A percentile compares a stretch with the other conserved stretches of the same genome.
These are phyloP conservation scores for Cervus canadensis DNA, from an alignment of 2,113 vertebrate species.

Conservation along the genomic window DNA sequence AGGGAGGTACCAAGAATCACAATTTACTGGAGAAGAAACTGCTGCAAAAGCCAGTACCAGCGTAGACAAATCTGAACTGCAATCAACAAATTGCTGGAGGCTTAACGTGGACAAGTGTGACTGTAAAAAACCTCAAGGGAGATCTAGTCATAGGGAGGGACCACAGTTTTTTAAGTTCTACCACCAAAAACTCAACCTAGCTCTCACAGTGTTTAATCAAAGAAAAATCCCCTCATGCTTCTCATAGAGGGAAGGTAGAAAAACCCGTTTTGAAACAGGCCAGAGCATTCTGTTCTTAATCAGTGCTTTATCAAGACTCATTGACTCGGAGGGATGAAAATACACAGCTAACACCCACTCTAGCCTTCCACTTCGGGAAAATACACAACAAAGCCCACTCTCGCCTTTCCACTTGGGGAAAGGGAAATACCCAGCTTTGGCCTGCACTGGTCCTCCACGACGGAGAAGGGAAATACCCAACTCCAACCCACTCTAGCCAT, in stretches of 20 bases:
- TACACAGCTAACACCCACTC: not conserved
- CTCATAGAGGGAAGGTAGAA: not conserved
- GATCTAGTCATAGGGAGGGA: not conserved
- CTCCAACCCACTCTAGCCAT: not conserved
- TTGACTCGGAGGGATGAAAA: not conserved
- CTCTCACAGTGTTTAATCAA: not conserved
- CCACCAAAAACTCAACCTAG: not conserved
- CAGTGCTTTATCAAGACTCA: not conserved
- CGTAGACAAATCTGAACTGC: not conserved
- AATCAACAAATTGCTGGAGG: not conserved
- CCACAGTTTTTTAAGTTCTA: not conserved
- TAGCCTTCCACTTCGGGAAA: not conserved
- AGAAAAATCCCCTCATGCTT: not conserved
- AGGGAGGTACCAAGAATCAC: not conserved
- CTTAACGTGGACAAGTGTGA: not conserved
- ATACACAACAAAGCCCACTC: not conserved
- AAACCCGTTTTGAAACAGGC: not conserved
- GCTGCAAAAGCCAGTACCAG: not conserved
- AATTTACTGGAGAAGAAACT: not conserved
- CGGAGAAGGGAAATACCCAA: not conserved
- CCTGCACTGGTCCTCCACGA: not conserved
- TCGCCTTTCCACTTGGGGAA: not conserved
- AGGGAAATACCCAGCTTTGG: not conserved
- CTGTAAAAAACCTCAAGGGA: not conserved
- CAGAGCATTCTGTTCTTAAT: not conserved